Evolutionary conservation across 1,140 invertebrate genomes (phyloP), one percentile per base, ranked within the genome.

Genomic region (Lepidurus couesii): DNA sequence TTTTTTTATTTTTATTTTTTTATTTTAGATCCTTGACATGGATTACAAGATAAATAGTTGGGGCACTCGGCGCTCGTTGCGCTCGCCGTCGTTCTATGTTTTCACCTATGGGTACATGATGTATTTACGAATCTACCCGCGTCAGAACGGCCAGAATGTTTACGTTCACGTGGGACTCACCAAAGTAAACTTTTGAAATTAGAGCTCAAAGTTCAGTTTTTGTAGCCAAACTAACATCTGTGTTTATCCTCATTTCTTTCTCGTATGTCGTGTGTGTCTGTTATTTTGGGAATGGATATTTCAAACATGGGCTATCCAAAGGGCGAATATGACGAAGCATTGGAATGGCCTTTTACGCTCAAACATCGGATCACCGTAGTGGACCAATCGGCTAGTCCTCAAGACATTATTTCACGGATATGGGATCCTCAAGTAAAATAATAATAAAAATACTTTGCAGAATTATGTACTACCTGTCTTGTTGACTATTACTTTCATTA

Each of bases 331-430:
- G 83, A 83, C 80, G 80, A 79, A n/a, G 74, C 80, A 42, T 81
- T 88, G 7, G 74, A 81, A n/a, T 88, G 87, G 87, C 87, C 87
- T 5, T 88, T 87, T 82, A 79, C 80, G 8, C 81, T 85, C n/a
- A 85, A 83, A 45, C 84, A 86, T 78, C 81, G 83, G 9, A 81
- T 83, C n/a, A 79, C 84, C 79, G 81, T 87, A 53, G 81, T 88
- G 26, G 86, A 86, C 82, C 85, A 87, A 42, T 77, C 78, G 53
- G 75, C 77, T 44, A n/a, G 75, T 7, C 80, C 81, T 4, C 82
- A 84, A 73, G 86, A 87, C 81, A 81, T 86, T 45, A 81, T 81
- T 44, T 86, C 86, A 24, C 81, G 86, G n/a, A 80, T 87, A 21
- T 87, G 86, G 87, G 84, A 88, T 82, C 87, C 87, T n/a, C 80